phyloP scores from a whole-genome alignment of 2,888 invertebrate genomes.

The Drosophila maculinotata region DNA sequence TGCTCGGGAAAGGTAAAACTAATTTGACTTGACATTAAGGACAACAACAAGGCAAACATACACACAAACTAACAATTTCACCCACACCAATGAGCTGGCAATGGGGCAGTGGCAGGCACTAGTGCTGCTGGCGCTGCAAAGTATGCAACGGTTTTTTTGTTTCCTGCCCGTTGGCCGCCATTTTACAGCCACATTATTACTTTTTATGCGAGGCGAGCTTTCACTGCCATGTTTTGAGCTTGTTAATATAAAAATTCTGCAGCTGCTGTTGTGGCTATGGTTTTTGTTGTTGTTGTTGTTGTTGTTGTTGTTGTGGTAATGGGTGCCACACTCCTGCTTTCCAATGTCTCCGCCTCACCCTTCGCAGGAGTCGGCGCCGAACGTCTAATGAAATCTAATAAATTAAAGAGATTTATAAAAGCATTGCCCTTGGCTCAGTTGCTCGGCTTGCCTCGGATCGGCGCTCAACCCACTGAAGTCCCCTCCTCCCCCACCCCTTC shows the following conservation, averaged over 20 bases:
- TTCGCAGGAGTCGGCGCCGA: conserved; percentile 63
- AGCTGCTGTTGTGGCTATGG: conserved; percentile 19
- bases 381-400: conserved; percentile 80
- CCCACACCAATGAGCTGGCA: background rate
- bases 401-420: conserved; percentile 80
- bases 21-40: conserved; percentile 59
- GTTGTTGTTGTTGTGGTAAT: conserved; percentile 15
- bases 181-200: conserved; percentile 69
- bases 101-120: no score
- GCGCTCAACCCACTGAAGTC: background rate
- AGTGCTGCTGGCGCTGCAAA: no score
- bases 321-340: conserved; percentile 14
- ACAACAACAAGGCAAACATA: conserved; percentile 11
- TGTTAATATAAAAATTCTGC: conserved; percentile 73
- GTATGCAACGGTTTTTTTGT: conserved; percentile 48
- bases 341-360: conserved; percentile 28
- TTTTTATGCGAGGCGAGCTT: conserved; percentile 53
- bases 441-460: conserved; percentile 7
- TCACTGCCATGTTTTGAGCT: conserved; percentile 62
- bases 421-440: conserved; percentile 56
- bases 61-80: conserved; percentile 9
- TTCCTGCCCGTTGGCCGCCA: conserved; percentile 53
- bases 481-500: background rate
- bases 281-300: conserved; percentile 7
- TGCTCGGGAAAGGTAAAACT: conserved; percentile 45